Evolutionary conservation across 2,797 vertebrate species (phyloP).

Genomic region (Phoxinus dragarum): DNA sequence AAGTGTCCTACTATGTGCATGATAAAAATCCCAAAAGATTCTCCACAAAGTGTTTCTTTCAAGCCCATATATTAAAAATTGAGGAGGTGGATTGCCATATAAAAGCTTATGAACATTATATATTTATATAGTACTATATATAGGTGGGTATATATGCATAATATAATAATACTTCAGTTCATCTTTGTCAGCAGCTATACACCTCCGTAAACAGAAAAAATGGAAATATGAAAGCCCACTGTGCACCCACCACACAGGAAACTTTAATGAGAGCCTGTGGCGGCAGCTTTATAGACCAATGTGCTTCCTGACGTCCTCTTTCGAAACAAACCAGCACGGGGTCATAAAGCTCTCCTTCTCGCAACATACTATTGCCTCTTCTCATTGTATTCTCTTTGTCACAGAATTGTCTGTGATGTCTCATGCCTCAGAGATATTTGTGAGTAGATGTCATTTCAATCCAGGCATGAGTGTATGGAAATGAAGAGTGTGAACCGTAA

Average conservation of each 20-base stretch:
- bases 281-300: slow-evolving; percentile 19
- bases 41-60: not conserved
- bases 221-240: slow-evolving; percentile 3
- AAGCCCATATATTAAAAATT: slow-evolving; percentile 9
- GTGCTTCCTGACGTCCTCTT: slow-evolving; percentile 19
- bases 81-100: not conserved
- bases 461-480: slow-evolving; percentile 22
- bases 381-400: slow-evolving; percentile 19
- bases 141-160: slow-evolving; percentile 8
- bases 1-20: not conserved
- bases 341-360: slow-evolving; percentile 35
- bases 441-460: slow-evolving; percentile 45
- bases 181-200: slow-evolving; percentile 31
- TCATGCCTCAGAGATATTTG: slow-evolving; percentile 30
- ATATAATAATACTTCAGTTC: slow-evolving; percentile 9
- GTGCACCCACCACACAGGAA: slow-evolving; percentile 36
- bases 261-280: slow-evolving; percentile 42
- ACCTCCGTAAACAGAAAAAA: slow-evolving; percentile 29
- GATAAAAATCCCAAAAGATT: not conserved
- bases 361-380: slow-evolving; percentile 6
- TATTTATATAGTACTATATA: slow-evolving; percentile 11
- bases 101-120: not conserved
- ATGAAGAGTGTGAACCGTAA: slow-evolving; percentile 10
- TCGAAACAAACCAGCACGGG: slow-evolving; percentile 37
- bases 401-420: not conserved